Evolutionary conservation across 2,113 vertebrate genomes (phyloP).

Genomic region (Microtus montanus): DNA sequence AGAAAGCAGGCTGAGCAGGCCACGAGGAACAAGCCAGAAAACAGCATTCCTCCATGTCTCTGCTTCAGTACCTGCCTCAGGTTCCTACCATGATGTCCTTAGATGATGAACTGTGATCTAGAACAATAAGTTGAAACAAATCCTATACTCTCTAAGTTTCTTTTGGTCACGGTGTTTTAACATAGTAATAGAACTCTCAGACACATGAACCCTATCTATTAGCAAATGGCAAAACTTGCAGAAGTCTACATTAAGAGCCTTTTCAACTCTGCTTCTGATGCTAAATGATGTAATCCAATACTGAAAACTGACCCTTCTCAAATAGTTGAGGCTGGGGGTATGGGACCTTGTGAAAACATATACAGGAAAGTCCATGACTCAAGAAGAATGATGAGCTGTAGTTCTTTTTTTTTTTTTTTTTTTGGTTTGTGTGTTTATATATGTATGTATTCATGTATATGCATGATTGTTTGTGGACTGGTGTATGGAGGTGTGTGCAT

Average conservation of each 20-base stretch:
- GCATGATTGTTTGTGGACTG: neutral
- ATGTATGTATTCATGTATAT: neutral
- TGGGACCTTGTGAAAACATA: fast-evolving
- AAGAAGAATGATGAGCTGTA: neutral
- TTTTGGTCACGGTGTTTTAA: neutral
- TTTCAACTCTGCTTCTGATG: neutral
- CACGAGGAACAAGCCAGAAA: neutral
- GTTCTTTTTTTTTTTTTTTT: neutral
- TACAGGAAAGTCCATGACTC: neutral
- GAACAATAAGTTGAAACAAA: neutral
- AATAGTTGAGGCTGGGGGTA: neutral
- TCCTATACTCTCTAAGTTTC: neutral
- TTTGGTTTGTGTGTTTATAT: neutral
- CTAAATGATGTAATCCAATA: neutral
- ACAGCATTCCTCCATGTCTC: neutral
- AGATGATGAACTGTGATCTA: neutral
- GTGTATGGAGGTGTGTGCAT: neutral
- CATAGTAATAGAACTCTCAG: neutral
- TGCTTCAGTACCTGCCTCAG: neutral
- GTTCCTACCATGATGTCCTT: neutral
- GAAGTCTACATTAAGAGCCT: neutral
- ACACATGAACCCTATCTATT: neutral
- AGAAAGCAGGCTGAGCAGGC: neutral
- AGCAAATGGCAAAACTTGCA: neutral
- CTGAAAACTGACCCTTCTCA: neutral